Conservation (phyloP, 2,797 vertebrate species). For the Bradypodion pumilum region DNA sequence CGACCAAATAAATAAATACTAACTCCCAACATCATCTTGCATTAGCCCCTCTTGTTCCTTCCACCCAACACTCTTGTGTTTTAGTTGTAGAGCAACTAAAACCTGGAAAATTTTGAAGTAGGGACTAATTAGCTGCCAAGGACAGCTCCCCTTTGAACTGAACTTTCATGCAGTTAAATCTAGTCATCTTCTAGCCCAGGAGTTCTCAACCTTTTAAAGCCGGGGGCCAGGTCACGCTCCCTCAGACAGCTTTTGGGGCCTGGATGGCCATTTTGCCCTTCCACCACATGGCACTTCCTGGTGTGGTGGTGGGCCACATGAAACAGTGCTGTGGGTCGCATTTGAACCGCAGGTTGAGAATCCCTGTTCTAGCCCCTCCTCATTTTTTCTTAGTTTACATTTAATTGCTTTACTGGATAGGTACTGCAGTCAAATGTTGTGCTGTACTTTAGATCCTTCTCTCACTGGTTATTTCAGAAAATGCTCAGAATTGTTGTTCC, state of each 20-base stretch:
- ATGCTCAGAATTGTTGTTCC: background rate
- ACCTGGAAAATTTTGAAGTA: background rate
- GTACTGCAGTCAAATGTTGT: slow-evolving; percentile 55
- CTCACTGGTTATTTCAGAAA: slow-evolving; percentile 41
- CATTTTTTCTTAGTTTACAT: background rate
- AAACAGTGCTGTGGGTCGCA: too few species aligned
- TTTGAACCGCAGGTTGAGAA: too few species aligned
- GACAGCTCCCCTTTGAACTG: background rate
- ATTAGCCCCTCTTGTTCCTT: background rate
- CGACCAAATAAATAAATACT: too few species aligned
- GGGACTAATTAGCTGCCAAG: background rate
- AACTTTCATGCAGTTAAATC: background rate
- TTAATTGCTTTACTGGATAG: slow-evolving; percentile 46
- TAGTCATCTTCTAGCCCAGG: too few species aligned
- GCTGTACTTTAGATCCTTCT: slow-evolving; percentile 54
- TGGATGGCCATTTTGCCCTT: too few species aligned
- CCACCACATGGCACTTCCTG: too few species aligned
- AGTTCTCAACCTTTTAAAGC: too few species aligned
- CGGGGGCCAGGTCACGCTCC: too few species aligned
- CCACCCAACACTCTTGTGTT: background rate
- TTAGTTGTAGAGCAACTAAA: background rate
- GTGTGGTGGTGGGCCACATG: too few species aligned
- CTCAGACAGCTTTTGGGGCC: too few species aligned
- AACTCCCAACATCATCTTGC: background rate
- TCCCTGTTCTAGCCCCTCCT: background rate